Evolutionary conservation across 2,113 vertebrate genomes (phyloP).

Genomic region (Scalopus aquaticus): DNA sequence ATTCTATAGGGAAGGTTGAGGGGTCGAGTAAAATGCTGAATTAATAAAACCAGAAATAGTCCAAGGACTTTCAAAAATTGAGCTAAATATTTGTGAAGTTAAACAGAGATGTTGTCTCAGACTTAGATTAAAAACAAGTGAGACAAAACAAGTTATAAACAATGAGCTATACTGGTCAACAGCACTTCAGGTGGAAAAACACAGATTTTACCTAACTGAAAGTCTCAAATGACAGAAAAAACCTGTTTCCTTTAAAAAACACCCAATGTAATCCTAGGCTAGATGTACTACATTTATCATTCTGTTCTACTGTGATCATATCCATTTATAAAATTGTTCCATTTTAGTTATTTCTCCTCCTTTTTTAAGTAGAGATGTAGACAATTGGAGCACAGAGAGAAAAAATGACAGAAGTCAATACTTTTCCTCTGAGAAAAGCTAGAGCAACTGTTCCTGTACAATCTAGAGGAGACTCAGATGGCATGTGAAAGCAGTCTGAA

Average conservation of each 20-base stretch:
- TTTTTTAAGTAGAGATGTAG: not conserved
- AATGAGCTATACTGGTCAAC: not conserved
- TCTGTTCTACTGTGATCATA: too few species aligned
- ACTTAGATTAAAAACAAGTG: not conserved
- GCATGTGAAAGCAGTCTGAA: not conserved
- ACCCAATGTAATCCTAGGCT: not conserved
- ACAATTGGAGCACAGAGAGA: not conserved
- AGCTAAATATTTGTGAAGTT: conserved; percentile 1
- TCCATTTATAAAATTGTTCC: too few species aligned
- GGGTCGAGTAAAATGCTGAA: not conserved
- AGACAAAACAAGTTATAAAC: not conserved
- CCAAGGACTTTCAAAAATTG: not conserved
- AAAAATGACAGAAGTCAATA: not conserved
- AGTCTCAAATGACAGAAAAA: not conserved
- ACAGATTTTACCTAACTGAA: not conserved
- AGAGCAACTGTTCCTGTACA: not conserved
- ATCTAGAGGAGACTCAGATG: conserved; percentile 53
- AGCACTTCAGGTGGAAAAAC: not conserved
- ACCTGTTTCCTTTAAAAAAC: not conserved
- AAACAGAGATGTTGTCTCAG: not conserved
- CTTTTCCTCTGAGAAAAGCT: not conserved
- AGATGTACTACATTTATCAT: not conserved
- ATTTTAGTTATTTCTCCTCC: not conserved
- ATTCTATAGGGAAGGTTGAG: not conserved
- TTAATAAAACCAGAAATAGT: not conserved